Evolutionary conservation across 2,888 invertebrate genomes (phyloP).

Genomic region (Coelogynopora nodosa): DNA sequence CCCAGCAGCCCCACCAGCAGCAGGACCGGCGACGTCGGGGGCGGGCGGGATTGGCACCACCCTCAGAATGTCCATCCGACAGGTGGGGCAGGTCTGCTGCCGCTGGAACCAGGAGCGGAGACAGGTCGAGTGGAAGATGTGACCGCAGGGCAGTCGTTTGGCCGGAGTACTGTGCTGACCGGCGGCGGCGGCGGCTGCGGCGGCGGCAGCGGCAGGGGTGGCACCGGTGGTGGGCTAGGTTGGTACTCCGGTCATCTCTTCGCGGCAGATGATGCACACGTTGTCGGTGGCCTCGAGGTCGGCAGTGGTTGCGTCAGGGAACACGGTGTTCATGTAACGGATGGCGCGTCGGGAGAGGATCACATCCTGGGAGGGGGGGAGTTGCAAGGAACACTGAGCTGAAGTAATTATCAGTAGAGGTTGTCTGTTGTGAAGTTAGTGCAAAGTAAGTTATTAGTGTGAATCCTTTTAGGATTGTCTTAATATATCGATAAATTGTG

Average conservation of each 20-base stretch:
- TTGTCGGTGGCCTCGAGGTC: constrained; percentile 83
- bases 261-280: constrained; percentile 96
- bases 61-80: constrained; percentile 78
- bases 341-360: constrained; percentile 92
- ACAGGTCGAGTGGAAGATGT: constrained; percentile 97
- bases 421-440: too few relatives aligned
- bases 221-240: too few relatives aligned
- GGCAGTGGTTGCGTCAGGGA: constrained; percentile 88
- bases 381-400: too few relatives aligned
- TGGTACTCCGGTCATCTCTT: constrained; percentile 72
- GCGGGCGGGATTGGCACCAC: constrained; percentile 46
- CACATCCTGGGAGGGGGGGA: too few relatives aligned
- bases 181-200: background rate
- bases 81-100: constrained; percentile 98
- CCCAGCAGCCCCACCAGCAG: background rate
- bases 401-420: too few relatives aligned
- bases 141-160: constrained; percentile 95
- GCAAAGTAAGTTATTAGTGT: too few relatives aligned
- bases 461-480: too few relatives aligned
- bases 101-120: constrained; percentile 98
- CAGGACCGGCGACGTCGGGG: background rate
- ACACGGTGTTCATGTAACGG: constrained; percentile 93
- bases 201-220: background rate
- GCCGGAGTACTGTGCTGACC: background rate
- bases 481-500: too few relatives aligned